Evolutionary conservation across 2,113 vertebrate genomes (phyloP), one percentile per base, ranked within the genome.

Genomic region (Nycticebus coucang): DNA sequence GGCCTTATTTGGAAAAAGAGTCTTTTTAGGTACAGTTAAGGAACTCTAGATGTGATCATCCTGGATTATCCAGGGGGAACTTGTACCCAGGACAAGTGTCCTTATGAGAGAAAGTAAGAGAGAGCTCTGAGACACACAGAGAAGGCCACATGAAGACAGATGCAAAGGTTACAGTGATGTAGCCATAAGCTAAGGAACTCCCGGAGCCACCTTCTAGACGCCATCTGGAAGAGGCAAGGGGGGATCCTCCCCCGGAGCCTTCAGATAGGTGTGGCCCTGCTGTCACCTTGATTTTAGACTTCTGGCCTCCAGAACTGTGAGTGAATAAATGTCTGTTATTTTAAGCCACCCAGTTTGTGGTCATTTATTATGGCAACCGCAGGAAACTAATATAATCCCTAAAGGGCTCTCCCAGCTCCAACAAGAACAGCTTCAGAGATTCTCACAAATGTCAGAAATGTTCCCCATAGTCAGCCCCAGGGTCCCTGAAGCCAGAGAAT

Each of bases 371-470:
- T 8, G 55, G 72, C 53, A 77, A 55, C 5, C 35, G 19, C 26
- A 50, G 90, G 35, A 57, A 78, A 85, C 24, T 2, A 62, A 41
- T 35, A 19, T 11, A 77, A 30, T 66, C 13, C 41, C 7, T 66
- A 24, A 30, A 66, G 33, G 78, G 41, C 60, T 94, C 45, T 28
- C 15, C 4, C 59, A 37, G 33, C 6, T 81, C 59, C 26, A 33
- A 28, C n/a, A 59, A 55, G 86, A 87, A 87, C 69, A 79, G 77
- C 41, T 33, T 78, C 57, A 91, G 53, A 95, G 66, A 92, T 13
- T 57, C 79, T 81, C 72, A 24, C 33, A 18, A 37, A 55, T 22
- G 37, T 55, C 30, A 53, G 84, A 50, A 41, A 12, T 9, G 5
- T 53, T 83, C 17, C 28, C 41, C 35, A 30, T 1, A 18, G 41